phyloP scores from a whole-genome alignment of 2,888 invertebrate species.

The Drosophila neoperkinsi region DNA sequence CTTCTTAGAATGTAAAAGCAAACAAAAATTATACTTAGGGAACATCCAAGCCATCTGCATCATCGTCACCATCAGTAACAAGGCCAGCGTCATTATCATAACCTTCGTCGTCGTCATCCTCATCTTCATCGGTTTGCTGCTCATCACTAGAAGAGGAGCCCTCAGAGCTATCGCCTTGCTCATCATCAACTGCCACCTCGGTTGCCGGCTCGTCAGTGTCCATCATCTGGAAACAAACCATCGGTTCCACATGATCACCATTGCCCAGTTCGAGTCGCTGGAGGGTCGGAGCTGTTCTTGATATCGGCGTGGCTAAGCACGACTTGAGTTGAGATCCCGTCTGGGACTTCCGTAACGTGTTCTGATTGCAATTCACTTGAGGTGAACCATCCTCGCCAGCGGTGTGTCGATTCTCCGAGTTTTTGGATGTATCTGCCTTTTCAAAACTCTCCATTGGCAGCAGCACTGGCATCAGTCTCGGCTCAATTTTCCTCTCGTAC shows the following conservation, averaged over 20 bases:
- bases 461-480: conserved; percentile 68
- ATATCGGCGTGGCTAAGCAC: neutral
- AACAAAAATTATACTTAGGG: conserved; percentile 18
- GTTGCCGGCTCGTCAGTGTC: conserved; percentile 16
- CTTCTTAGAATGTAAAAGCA: conserved; percentile 20
- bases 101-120: conserved; percentile 21
- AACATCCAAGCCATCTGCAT: neutral
- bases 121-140: conserved; percentile 14
- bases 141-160: conserved; percentile 25
- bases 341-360: neutral
- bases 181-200: conserved; percentile 13
- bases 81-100: neutral
- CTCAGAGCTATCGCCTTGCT: conserved; percentile 34
- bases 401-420: conserved; percentile 16
- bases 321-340: neutral
- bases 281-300: neutral
- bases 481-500: conserved; percentile 86
- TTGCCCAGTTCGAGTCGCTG: conserved; percentile 59
- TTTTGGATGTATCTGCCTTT: neutral
- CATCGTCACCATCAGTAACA: conserved; percentile 1
- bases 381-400: conserved; percentile 55
- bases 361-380: conserved; percentile 4
- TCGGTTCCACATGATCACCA: conserved; percentile 54
- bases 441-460: conserved; percentile 19
- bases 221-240: conserved; percentile 29